phyloP scores from a whole-genome alignment of 2,888 invertebrate species.

The Synanthedon vespiformis region DNA sequence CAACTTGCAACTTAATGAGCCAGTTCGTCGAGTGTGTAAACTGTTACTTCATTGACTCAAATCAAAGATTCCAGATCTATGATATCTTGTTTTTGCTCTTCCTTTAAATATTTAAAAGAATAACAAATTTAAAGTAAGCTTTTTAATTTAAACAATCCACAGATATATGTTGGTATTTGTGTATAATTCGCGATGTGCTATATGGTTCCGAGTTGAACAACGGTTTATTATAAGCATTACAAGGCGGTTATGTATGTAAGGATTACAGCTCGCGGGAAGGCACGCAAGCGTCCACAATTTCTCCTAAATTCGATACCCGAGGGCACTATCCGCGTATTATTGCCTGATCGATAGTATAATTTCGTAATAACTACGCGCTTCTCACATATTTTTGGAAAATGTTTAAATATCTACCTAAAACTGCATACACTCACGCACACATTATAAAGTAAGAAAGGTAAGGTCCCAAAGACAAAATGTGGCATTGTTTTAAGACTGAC shows the following conservation, averaged over 20 bases:
- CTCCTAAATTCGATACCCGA: conserved; percentile 59
- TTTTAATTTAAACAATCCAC: too few species aligned
- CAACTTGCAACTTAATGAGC: too few species aligned
- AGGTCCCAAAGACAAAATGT: not conserved
- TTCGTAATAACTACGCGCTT: conserved; percentile 49
- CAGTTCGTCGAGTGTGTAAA: too few species aligned
- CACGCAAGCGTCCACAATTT: conserved; percentile 60
- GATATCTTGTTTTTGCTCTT: too few species aligned
- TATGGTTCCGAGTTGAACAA: conserved; percentile 47
- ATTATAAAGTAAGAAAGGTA: not conserved
- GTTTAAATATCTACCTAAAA: conserved; percentile 12
- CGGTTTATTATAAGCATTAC: conserved; percentile 22
- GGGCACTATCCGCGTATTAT: conserved; percentile 56
- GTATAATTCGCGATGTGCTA: conserved; percentile 29
- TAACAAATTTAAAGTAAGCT: too few species aligned
- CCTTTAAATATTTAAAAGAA: too few species aligned
- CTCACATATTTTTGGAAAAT: conserved; percentile 32
- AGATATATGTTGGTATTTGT: too few species aligned
- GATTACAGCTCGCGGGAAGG: conserved; percentile 43
- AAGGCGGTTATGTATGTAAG: conserved; percentile 19
- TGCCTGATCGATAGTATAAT: conserved; percentile 63
- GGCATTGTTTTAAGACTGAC: too few species aligned
- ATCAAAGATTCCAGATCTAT: too few species aligned
- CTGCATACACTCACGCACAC: too few species aligned
- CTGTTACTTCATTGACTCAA: too few species aligned